phyloP scores from a whole-genome alignment of 2,113 vertebrate genomes.

The Dicentrarchus labrax region DNA sequence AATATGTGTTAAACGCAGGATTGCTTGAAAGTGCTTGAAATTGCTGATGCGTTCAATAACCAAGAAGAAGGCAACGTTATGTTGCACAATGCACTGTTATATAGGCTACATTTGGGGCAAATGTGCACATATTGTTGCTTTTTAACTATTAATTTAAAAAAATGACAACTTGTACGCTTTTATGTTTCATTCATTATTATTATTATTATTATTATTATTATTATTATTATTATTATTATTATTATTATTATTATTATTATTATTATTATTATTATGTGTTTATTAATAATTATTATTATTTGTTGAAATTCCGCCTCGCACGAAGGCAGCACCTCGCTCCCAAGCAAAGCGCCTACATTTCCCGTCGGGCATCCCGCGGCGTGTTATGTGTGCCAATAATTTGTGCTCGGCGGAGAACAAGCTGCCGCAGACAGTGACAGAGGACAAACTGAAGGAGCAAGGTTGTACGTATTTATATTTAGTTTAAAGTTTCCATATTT shows the following conservation, averaged over 20 bases:
- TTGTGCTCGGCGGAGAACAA: constrained; percentile 55
- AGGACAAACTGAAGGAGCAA: constrained; percentile 61
- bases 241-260: not conserved
- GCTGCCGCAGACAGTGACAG: not conserved
- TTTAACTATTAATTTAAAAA: not conserved
- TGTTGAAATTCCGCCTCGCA: not conserved
- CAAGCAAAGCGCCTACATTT: constrained; percentile 45
- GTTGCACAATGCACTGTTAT: not conserved
- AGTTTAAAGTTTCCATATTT: not conserved
- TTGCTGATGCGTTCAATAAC: not conserved
- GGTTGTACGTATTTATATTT: constrained; percentile 37
- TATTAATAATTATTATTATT: not conserved
- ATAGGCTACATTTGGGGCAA: not conserved
- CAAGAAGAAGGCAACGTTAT: not conserved
- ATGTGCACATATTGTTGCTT: not conserved
- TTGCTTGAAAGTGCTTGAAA: not conserved
- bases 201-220: not conserved
- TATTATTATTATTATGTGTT: not conserved
- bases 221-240: not conserved
- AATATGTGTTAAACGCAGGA: not conserved
- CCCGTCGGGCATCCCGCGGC: constrained; percentile 43
- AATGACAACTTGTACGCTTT: no score
- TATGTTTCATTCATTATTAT: no score
- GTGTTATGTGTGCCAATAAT: constrained; percentile 28
- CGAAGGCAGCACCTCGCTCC: not conserved